Percentiles rank a stretch among this genome's conserved stretches.
Evolutionary conservation across 1,140 invertebrate species (phyloP).

Genomic region (Spodoptera frugiperda): DNA sequence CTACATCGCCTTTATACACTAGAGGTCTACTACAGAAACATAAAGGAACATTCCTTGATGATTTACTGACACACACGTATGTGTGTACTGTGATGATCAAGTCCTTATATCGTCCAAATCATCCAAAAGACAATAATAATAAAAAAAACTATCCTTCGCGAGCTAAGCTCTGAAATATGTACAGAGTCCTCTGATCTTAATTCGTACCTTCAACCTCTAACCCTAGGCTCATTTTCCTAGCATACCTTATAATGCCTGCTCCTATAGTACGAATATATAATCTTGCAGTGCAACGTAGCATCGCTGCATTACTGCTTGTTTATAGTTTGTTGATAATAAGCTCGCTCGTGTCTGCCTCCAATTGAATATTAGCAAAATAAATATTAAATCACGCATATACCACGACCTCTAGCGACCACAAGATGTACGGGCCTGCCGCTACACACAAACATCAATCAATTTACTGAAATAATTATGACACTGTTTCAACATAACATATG

Average conservation of each 20-base stretch:
- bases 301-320: background rate
- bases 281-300: background rate
- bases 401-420: conserved; percentile 24
- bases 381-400: background rate
- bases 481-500: background rate
- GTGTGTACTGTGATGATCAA: too few relatives aligned
- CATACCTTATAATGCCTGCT: too few relatives aligned
- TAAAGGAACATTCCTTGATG: background rate
- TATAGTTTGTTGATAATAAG: background rate
- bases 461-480: background rate
- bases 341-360: background rate
- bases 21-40: conserved; percentile 8
- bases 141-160: conserved; percentile 15
- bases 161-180: conserved; percentile 9
- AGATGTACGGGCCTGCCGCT: background rate
- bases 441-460: background rate
- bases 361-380: background rate
- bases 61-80: too few relatives aligned
- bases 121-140: background rate
- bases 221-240: too few relatives aligned
- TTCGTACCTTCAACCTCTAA: too few relatives aligned
- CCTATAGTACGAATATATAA: conserved; percentile 4
- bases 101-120: too few relatives aligned
- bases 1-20: background rate
- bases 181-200: too few relatives aligned